These are phyloP conservation scores for Proteles cristata DNA, from an alignment of 2,113 vertebrate species.

Conservation along the genomic window DNA sequence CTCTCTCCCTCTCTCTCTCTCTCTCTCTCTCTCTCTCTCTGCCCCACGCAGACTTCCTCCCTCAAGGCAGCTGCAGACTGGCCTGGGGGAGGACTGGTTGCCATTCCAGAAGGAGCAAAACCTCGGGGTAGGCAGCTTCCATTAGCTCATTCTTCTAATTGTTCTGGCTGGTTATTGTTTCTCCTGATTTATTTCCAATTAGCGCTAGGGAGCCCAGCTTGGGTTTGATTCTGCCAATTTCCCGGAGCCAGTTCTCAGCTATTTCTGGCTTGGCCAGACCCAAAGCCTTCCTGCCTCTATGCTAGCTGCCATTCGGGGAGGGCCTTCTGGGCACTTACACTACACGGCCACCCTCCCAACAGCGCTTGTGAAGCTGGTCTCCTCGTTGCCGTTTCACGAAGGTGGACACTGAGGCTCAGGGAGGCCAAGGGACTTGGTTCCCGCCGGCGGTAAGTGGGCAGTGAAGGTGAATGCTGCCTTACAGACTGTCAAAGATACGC, in stretches of 20 bases:
- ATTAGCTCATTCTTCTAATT: conserved; percentile 20
- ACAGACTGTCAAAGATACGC: background rate
- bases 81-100: background rate
- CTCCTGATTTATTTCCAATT: conserved; percentile 44
- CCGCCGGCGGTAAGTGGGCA: background rate
- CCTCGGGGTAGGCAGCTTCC: background rate
- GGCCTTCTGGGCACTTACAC: background rate
- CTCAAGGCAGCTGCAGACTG: background rate
- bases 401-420: background rate
- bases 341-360: background rate
- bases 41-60: background rate
- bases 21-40: background rate
- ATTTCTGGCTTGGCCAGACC: background rate
- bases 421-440: background rate
- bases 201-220: conserved; percentile 6
- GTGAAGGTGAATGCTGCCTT: background rate
- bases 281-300: background rate
- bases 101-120: background rate
- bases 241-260: background rate
- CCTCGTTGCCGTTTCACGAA: background rate
- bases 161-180: conserved; percentile 20
- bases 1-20: background rate
- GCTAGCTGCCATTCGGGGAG: background rate
- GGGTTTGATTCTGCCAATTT: conserved; percentile 41
- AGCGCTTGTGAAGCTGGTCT: background rate